phyloP scores from a whole-genome alignment of 92 coral and sea anemone species.

The Phymanthus crucifer region DNA sequence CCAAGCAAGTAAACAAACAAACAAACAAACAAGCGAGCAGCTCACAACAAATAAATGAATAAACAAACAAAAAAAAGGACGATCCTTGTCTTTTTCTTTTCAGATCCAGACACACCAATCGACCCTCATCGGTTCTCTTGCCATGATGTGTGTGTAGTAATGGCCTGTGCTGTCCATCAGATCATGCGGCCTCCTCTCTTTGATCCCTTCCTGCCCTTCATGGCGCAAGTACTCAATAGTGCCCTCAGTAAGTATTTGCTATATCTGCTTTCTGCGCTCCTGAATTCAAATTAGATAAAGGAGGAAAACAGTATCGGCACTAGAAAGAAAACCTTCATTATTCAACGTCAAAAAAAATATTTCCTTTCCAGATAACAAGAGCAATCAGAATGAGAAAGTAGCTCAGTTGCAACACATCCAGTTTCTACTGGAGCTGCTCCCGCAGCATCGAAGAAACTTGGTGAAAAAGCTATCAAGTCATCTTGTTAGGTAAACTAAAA shows the following conservation, averaged over 20 bases:
- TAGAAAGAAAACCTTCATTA: neutral
- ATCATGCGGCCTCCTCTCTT: slow-evolving; percentile 85
- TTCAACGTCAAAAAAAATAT: neutral
- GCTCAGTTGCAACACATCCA: slow-evolving; percentile 92
- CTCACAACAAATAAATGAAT: no score
- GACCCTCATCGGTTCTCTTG: slow-evolving; percentile 66
- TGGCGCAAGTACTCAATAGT: slow-evolving; percentile 87
- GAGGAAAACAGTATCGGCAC: no score
- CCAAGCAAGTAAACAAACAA: no score
- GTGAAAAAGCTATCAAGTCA: slow-evolving; percentile 77
- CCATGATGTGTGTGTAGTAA: slow-evolving; percentile 81
- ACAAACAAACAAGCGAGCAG: no score
- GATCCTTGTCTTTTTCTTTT: neutral
- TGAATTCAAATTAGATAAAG: no score
- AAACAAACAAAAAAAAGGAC: no score
- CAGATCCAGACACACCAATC: slow-evolving; percentile 79
- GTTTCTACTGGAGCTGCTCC: slow-evolving; percentile 76
- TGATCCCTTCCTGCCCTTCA: slow-evolving; percentile 80
- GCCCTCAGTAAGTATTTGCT: slow-evolving; percentile 83
- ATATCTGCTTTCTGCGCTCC: neutral
- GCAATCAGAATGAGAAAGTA: slow-evolving; percentile 74
- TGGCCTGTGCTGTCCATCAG: slow-evolving; percentile 81
- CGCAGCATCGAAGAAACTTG: slow-evolving; percentile 67
- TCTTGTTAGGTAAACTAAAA: slow-evolving; percentile 60
- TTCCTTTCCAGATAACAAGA: slow-evolving; percentile 68